phyloP scores from a whole-genome alignment of 2,113 vertebrate species.

The Turnix velox region DNA sequence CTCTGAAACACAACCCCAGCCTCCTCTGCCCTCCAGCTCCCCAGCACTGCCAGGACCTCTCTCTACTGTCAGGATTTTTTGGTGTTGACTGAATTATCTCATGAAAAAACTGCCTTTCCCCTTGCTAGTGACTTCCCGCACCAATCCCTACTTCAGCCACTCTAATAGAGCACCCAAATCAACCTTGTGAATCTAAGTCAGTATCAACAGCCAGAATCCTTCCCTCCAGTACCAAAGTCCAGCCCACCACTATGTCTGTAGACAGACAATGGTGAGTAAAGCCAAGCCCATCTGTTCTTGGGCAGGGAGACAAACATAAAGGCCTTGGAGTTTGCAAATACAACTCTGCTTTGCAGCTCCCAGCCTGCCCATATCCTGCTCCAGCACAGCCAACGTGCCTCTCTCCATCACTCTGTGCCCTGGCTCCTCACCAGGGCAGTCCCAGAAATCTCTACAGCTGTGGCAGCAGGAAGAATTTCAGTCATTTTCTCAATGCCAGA shows the following conservation, averaged over 20 bases:
- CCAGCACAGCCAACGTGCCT: not conserved
- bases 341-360: not conserved
- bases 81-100: rapidly evolving
- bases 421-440: not conserved
- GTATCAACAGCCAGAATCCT: not conserved
- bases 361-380: not conserved
- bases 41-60: not conserved
- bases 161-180: not conserved
- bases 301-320: rapidly evolving
- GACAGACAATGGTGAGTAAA: not conserved
- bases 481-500: not conserved
- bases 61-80: not conserved
- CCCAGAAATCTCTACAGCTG: not conserved
- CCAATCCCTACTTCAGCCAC: not conserved
- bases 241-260: not conserved
- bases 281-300: not conserved
- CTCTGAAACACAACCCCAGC: rapidly evolving
- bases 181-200: not conserved
- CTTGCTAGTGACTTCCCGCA: not conserved
- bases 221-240: not conserved
- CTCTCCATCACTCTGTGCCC: not conserved
- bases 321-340: not conserved
- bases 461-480: not conserved
- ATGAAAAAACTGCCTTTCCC: rapidly evolving
- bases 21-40: not conserved